Evolutionary conservation across 1,140 invertebrate species (phyloP).

Genomic region (Branchinecta lindahli): DNA sequence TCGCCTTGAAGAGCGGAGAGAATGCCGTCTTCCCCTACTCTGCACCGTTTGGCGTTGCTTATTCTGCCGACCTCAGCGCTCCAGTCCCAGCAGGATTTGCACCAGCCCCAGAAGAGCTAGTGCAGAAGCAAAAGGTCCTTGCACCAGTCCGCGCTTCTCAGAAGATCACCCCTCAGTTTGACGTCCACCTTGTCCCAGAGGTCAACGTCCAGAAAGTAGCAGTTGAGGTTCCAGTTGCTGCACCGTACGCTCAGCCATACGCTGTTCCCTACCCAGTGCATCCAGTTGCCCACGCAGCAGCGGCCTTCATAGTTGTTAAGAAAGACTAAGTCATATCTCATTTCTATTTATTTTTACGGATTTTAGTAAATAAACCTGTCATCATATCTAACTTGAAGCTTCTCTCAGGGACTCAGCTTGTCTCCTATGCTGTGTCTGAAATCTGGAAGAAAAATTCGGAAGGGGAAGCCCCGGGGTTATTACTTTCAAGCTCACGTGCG

Average conservation of each 20-base stretch:
- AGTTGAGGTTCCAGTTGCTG: constrained; percentile 22
- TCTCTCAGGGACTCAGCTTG: too few species aligned
- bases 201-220: constrained; percentile 25
- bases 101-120: constrained; percentile 20
- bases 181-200: constrained; percentile 26
- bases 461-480: too few species aligned
- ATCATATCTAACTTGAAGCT: too few species aligned
- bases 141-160: constrained; percentile 26
- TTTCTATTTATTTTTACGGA: neutral
- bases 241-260: constrained; percentile 14
- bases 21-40: neutral
- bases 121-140: constrained; percentile 24
- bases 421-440: too few species aligned
- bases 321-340: neutral
- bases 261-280: constrained; percentile 26
- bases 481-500: too few species aligned
- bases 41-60: constrained; percentile 15
- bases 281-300: constrained; percentile 21
- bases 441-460: too few species aligned
- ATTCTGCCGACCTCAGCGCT: constrained; percentile 13
- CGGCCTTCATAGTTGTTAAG: neutral
- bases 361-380: too few species aligned
- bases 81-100: constrained; percentile 23
- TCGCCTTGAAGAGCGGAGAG: constrained; percentile 10
- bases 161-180: constrained; percentile 27